Base-by-base conservation (phyloP, 30 jellyfish, hydroid and myxozoan species). In the Aurelia coerulea region DNA sequence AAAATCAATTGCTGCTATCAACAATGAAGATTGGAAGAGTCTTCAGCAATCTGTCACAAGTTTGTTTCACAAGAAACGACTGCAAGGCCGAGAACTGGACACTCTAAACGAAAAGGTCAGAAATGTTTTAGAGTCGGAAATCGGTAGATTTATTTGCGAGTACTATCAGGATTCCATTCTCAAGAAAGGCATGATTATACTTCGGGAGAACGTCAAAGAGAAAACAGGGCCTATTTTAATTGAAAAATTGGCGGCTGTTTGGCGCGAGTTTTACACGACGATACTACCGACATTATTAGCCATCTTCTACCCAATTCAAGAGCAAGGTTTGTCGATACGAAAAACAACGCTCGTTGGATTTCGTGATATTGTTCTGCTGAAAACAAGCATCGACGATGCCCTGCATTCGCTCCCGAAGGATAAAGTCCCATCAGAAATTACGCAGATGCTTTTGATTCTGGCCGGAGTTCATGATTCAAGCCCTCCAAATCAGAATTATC, bases 21-120 rank as follows among this genome's bases (percentile, higher is more conserved):
- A 92, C 74, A 86, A 90, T 68, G 97, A 93, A 10, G 95, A 87
- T 68, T 93, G 98, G 98, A 93, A 93, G 39, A 87, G 89, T 62
- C 71, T 93, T 10, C 97, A 88, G 71, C 90, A 82, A 50, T 87
- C 96, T 10, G 89, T 93, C 62, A 93, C 95, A 16, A 68, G 90
- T 66, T 54, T 93, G 19, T 87, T 93, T 65, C 97, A 93, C 77
- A 90, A 93, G 70, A 85, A 82, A 73, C 72, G 80, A 66, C 50
- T 87, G 67, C 89, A 83, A 77, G 84, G 88, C 46, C 70, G 89
- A 7, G 95, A 93, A 69, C 82, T 93, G 64, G 98, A 93, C 71
- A 60, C 78, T 3, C 62, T 87, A 41, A 93, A 93, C 80, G 98
- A 93, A 66, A 86, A 81, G 64, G 96, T 93, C 18, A 86, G 98